Evolutionary conservation across 2,888 invertebrate species (phyloP), one percentile per base, ranked within the genome.

Genomic region (Pachliopta kotzebuea): DNA sequence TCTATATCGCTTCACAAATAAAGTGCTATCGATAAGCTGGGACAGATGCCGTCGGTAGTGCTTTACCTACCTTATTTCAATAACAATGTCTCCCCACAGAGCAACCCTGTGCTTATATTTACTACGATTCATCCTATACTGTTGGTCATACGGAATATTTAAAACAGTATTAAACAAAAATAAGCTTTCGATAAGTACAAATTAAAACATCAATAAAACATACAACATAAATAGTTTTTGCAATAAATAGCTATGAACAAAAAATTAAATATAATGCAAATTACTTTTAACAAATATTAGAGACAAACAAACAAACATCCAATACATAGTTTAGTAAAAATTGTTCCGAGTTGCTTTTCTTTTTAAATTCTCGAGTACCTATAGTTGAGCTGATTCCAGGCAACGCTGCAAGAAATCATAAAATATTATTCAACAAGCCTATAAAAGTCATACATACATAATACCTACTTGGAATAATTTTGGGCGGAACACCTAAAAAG

Each of bases 381-480:
- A 64, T 70, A 68, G 72, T 70, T 68, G 62, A 69, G 69, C 70
- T 69, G 63, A 62, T 69, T 68, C 63, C 69, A 72, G 70, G 23
- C 75, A 74, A 74, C 78, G 80, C 83, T 80, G 78, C 75, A 70
- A 76, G 76, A 76, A 70, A 71, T 77, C 79, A 83, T 87, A 84
- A 84, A 88, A 81, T 84, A 88, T 86, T 80, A 86, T 85, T 90
- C 87, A 86, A 86, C 84, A 85, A 76, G 76, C 74, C 74, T 72
- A 87, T 84, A 85, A 89, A 88, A 76, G 85, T 86, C 85, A 82
- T 74, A 79, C 85, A 82, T 74, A 79, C 67, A 69, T 76, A 85
- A 84, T 80, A 83, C 83, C 85, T 86, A 84, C 86, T 86, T 80
- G 79, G 87, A 81, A 90, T 90, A 88, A 87, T 87, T 87, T 81